These are phyloP conservation scores for Chymomyza costata DNA, from an alignment of 1,140 invertebrate species.

Conservation along the genomic window DNA sequence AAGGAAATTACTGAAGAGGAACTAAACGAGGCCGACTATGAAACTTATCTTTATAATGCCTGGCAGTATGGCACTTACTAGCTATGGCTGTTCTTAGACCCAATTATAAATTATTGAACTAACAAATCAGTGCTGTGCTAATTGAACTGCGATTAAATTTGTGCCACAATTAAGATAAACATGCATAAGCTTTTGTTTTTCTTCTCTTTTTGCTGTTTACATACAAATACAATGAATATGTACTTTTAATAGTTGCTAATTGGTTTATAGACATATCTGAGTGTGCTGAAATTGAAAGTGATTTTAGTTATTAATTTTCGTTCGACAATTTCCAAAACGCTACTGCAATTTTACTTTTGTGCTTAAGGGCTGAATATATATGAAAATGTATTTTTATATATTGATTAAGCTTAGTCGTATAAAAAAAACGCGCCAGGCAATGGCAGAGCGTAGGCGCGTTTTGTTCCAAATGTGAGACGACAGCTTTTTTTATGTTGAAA, in stretches of 20 bases:
- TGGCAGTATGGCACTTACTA: too few species aligned
- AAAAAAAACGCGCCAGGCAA: slow-evolving; percentile 17
- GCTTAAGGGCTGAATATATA: slow-evolving; percentile 30
- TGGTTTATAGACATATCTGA: slow-evolving; percentile 25
- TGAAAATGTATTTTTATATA: too few species aligned
- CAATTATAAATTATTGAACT: too few species aligned
- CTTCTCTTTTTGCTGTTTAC: slow-evolving; percentile 71
- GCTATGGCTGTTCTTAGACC: too few species aligned
- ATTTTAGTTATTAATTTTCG: slow-evolving; percentile 34
- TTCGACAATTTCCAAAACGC: slow-evolving; percentile 26
- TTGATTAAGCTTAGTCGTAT: slow-evolving; percentile 22
- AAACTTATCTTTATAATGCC: too few species aligned
- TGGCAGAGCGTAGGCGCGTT: slow-evolving; percentile 22
- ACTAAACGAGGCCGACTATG: too few species aligned
- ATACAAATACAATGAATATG: slow-evolving; percentile 72
- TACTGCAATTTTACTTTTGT: slow-evolving; percentile 32
- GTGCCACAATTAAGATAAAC: too few species aligned
- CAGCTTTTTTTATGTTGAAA: slow-evolving; percentile 27
- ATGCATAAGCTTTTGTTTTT: slow-evolving; percentile 51
- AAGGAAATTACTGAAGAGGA: too few species aligned
- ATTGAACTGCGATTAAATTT: too few species aligned
- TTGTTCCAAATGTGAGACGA: slow-evolving; percentile 34
- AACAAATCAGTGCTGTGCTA: too few species aligned
- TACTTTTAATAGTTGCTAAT: slow-evolving; percentile 58
- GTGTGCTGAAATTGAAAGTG: slow-evolving; percentile 30